These are phyloP conservation scores for Urocyon cinereoargenteus DNA, from an alignment of 2,797 vertebrate genomes.

Conservation along the genomic window DNA sequence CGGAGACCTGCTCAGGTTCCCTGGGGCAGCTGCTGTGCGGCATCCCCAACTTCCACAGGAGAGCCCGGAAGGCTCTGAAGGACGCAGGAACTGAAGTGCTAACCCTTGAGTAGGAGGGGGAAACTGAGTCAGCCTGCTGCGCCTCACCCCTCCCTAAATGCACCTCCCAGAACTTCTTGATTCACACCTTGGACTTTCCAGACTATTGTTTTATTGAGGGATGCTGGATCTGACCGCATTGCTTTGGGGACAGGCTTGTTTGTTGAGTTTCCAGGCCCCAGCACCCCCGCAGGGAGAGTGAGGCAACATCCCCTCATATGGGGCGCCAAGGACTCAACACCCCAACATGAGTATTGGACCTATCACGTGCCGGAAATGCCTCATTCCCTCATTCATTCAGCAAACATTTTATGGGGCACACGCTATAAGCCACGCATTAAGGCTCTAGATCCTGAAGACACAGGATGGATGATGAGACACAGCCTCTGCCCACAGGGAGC, in stretches of 20 bases:
- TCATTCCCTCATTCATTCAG: neutral
- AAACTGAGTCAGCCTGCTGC: neutral
- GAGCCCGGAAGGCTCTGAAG: neutral
- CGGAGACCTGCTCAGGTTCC: neutral
- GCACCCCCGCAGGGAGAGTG: accelerated
- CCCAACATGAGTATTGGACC: accelerated
- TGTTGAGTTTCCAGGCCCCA: neutral
- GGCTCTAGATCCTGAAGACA: neutral
- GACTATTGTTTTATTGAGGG: neutral
- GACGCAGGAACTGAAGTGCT: neutral
- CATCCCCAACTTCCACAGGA: neutral
- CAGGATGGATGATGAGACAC: neutral
- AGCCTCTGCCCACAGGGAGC: neutral
- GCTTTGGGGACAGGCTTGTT: accelerated
- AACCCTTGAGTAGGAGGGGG: neutral
- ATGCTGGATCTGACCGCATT: accelerated
- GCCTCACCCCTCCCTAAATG: accelerated
- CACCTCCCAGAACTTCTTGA: neutral
- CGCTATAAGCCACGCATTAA: accelerated
- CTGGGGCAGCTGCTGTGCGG: accelerated
- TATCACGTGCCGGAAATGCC: accelerated
- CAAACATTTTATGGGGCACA: accelerated
- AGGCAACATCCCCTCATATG: accelerated
- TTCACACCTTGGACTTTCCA: neutral
- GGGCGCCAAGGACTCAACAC: neutral